Evolutionary conservation across 1,140 invertebrate genomes (phyloP), one percentile per base, ranked within the genome.

Genomic region (Phthorimaea operculella): DNA sequence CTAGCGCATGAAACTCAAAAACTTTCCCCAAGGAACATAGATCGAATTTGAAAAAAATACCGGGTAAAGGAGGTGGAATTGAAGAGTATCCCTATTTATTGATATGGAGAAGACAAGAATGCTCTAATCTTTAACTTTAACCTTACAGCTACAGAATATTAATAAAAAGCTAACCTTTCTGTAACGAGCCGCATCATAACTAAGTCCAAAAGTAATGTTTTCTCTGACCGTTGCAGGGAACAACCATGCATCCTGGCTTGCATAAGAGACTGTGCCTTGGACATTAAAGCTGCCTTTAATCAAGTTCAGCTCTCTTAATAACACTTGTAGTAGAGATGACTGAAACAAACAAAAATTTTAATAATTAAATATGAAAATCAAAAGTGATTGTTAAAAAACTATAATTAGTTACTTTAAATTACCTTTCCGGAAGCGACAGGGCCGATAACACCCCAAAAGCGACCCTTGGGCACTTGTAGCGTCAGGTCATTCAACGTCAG

Each of bases 201-300:
- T 63, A 45, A 90, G 81, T 0, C 94, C 94, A 79, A 96, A 96
- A 0, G 95, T 70, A 50, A 97, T 95, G 72, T 97, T 97, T 45
- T 95, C 90, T 45, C 90, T 67, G 0, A 92, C 86, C 1, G 88
- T 89, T 6, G 87, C 90, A 0, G 88, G 88, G 69, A 93, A 94
- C 0, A 94, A 81, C 92, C 93, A 94, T 0, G 93, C 87, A 62
- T 94, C 92, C 71, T 94, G 92, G 62, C 91, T 89, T 1, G 92
- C 89, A 65, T 94, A 95, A 0, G 92, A 92, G 0, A 94, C 67
- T 0, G 68, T 86, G 4, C 93, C 89, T 33, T 89, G 87, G 0
- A 95, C 70, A 3, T 70, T 80, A 0, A 93, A 64, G 0, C 67
- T 83, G 0, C 94, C 94, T 10, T 85, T 76, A 0, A 79, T 79